These are phyloP conservation scores for Oreochromis mossambicus DNA, from an alignment of 2,797 vertebrate species.

Conservation along the genomic window DNA sequence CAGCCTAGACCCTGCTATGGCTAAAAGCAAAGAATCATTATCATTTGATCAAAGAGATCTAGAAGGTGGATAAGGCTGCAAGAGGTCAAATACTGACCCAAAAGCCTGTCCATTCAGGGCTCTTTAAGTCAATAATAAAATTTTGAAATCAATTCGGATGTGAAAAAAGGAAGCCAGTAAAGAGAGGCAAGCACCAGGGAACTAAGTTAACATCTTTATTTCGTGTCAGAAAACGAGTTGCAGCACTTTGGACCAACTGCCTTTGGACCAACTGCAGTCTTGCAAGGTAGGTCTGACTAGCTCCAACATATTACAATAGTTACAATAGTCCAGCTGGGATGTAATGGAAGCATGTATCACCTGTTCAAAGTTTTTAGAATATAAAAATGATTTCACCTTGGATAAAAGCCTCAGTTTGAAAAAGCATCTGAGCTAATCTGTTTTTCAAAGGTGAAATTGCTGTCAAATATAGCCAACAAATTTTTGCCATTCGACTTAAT, in stretches of 20 bases:
- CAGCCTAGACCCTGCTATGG: background rate
- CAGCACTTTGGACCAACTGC: background rate
- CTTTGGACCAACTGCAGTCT: background rate
- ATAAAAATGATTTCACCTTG: background rate
- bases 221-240: background rate
- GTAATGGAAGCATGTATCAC: background rate
- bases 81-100: background rate
- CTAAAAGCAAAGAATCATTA: background rate
- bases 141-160: background rate
- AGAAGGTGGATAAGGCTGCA: background rate
- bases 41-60: background rate
- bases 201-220: background rate
- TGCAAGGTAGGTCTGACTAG: background rate
- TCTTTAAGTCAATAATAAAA: background rate
- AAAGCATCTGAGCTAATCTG: background rate
- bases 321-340: background rate
- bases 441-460: background rate
- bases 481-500: background rate
- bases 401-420: background rate
- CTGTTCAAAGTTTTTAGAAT: background rate
- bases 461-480: background rate
- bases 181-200: background rate
- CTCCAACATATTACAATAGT: background rate
- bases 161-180: background rate
- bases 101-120: background rate